Evolutionary conservation across 2,888 invertebrate species (phyloP), one percentile per base, ranked within the genome.

Genomic region (Parnassius smintheus): DNA sequence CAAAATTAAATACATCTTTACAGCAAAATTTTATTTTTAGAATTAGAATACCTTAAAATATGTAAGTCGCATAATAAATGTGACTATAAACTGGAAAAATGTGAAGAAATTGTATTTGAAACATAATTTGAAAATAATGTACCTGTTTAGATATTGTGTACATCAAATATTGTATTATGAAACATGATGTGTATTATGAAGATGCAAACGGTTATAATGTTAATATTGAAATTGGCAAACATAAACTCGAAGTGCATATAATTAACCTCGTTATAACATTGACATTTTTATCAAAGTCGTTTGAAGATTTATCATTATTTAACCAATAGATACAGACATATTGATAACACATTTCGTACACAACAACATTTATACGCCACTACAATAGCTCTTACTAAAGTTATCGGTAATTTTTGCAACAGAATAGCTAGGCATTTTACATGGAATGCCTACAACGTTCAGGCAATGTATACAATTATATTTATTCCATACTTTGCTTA

Each of bases 1-100:
- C 83, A 87, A 86, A 81, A 82, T 82, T 87, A 85, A 85, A 85
- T 89, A 89, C 87, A 88, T 80, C 72, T 86, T 87, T 89, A 88
- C 88, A 88, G 78, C 82, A 80, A 83, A 82, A 78, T 81, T 78
- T 83, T 75, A 83, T 79, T 83, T 81, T 83, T 81, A 83, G 75
- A 82, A 76, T 82, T 80, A 80, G 72, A 83, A 83, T 80, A 84
- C 72, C 77, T 85, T 1, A 18, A 18, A 18, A 18, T 18, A 87
- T 76, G 72, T 75, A 71, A 75, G 74, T 82, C 18, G 13, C 13
- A 88, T 88, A 91, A 88, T 87, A 91, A 91, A 91, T 91, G 91
- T 91, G 91, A 91, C 91, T 84, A 74, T 83, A 86, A 88, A 88
- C 85, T 68, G 55, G 66, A 35, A 10, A 18, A 35, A 46, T 45